Evolutionary conservation across 2,888 invertebrate genomes (phyloP).

Genomic region (Pseudococcus viburni): DNA sequence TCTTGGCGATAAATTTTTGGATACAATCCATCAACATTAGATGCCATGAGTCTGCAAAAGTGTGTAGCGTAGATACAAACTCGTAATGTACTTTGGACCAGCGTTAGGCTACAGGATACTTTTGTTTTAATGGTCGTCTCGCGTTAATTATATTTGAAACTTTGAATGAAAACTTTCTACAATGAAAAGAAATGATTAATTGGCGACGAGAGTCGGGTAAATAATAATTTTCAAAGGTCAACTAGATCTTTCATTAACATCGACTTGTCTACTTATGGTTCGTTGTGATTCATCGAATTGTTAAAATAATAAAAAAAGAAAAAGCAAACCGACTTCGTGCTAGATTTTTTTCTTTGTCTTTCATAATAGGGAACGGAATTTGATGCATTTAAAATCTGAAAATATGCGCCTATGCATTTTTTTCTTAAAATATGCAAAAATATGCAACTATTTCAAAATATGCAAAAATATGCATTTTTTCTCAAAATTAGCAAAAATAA

Average conservation of each 20-base stretch:
- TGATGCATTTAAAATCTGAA: too few relatives aligned
- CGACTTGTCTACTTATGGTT: too few relatives aligned
- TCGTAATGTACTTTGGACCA: background rate
- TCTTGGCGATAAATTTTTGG: conserved; percentile 34
- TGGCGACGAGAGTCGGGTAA: background rate
- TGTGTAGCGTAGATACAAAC: background rate
- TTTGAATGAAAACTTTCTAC: conserved; percentile 36
- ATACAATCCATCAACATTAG: conserved; percentile 38
- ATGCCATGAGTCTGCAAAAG: conserved; percentile 48
- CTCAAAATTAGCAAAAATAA: too few relatives aligned
- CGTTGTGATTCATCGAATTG: too few relatives aligned
- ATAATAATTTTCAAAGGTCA: background rate
- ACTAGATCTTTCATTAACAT: background rate
- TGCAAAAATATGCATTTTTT: too few relatives aligned
- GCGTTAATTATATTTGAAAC: conserved; percentile 27
- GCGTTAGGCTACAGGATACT: background rate
- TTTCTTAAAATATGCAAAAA: too few relatives aligned
- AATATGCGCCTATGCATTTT: too few relatives aligned
- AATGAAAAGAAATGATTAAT: conserved; percentile 30
- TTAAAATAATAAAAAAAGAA: too few relatives aligned
- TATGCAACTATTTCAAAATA: too few relatives aligned
- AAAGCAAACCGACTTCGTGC: too few relatives aligned
- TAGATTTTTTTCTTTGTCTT: too few relatives aligned
- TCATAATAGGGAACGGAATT: too few relatives aligned
- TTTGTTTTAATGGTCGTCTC: conserved; percentile 7